Conservation (phyloP, 2,797 vertebrate species). For the Parotocinclus haroldoi region DNA sequence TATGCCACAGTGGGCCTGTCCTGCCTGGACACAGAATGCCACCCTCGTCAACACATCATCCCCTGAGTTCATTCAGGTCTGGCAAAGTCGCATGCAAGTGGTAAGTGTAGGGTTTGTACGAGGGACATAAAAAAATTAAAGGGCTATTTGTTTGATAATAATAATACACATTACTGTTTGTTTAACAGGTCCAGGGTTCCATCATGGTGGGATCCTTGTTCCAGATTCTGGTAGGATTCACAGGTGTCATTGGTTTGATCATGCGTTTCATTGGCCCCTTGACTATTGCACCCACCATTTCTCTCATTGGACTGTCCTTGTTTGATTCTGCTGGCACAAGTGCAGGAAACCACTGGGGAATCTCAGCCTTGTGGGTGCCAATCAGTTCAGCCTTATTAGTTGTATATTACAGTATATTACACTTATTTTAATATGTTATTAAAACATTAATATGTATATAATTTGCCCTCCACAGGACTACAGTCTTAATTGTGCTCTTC, state of each 20-base stretch:
- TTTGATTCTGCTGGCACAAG: constrained; percentile 81
- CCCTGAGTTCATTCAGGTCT: constrained; percentile 78
- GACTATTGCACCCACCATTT: constrained; percentile 93
- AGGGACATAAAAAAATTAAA: too few relatives aligned
- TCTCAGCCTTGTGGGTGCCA: constrained; percentile 80
- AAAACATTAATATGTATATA: background rate
- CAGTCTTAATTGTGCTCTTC: constrained; percentile 86
- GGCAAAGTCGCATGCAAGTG: constrained; percentile 91
- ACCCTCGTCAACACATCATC: constrained; percentile 83
- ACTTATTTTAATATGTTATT: too few relatives aligned
- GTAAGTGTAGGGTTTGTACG: constrained; percentile 62
- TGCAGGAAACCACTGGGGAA: constrained; percentile 93
- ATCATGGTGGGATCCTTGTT: constrained; percentile 91
- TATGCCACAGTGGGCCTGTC: constrained; percentile 88
- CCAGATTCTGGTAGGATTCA: constrained; percentile 91
- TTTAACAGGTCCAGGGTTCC: constrained; percentile 84
- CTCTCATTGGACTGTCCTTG: constrained; percentile 87
- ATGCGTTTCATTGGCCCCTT: constrained; percentile 93
- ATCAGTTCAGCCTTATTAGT: background rate
- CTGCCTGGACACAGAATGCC: constrained; percentile 86
- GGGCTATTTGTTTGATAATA: background rate
- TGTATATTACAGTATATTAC: background rate
- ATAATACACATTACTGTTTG: background rate
- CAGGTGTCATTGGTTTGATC: constrained; percentile 90
- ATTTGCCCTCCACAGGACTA: constrained; percentile 75